Conservation (phyloP, 2,888 invertebrate species). For the Eledona agricola region DNA sequence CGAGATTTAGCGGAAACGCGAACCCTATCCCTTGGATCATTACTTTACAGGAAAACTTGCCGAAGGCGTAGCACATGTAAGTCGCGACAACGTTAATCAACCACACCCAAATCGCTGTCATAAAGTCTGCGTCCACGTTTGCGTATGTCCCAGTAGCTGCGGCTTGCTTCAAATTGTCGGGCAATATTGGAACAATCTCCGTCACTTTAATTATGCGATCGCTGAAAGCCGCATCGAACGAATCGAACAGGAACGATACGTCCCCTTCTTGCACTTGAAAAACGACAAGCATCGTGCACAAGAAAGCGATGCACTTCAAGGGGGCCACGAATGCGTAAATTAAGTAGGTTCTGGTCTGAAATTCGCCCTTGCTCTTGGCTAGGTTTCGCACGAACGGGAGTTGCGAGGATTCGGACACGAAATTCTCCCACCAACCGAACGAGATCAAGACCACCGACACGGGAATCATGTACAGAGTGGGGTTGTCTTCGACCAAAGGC, state of each 20-base stretch:
- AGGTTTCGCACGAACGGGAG: constrained; percentile 60
- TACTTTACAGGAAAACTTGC: constrained; percentile 88
- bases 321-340: constrained; percentile 77
- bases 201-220: constrained; percentile 65
- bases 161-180: constrained; percentile 49
- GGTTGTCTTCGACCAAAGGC: constrained; percentile 68
- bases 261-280: constrained; percentile 63
- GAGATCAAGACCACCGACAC: constrained; percentile 74
- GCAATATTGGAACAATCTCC: constrained; percentile 65
- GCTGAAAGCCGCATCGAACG: constrained; percentile 64
- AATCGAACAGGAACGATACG: constrained; percentile 64
- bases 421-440: constrained; percentile 88
- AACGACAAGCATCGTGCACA: constrained; percentile 68
- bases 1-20: constrained; percentile 81
- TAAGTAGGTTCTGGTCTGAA: constrained; percentile 68
- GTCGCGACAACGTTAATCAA: constrained; percentile 73
- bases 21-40: constrained; percentile 89
- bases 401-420: constrained; percentile 64
- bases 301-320: constrained; percentile 81
- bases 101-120: constrained; percentile 68
- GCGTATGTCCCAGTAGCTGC: constrained; percentile 43
- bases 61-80: constrained; percentile 72
- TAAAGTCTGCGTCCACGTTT: constrained; percentile 50
- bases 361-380: constrained; percentile 47
- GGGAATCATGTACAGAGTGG: constrained; percentile 70